Evolutionary conservation across 1,140 invertebrate genomes (phyloP), one percentile per base, ranked within the genome.

Genomic region (Brachionus calyciflorus): DNA sequence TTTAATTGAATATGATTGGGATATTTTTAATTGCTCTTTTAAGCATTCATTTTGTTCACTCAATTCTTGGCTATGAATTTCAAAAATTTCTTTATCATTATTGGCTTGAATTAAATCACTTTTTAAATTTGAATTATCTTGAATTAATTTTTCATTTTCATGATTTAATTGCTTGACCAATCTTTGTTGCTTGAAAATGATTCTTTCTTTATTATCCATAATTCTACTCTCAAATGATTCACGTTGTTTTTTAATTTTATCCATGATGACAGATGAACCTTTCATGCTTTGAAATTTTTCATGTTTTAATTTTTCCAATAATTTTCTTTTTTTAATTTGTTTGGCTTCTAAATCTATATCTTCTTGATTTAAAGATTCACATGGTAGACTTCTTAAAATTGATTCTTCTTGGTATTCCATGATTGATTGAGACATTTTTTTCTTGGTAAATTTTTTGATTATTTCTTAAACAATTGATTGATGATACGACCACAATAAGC

Each of bases 211-310:
- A 41, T 24, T 26, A 17, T 60, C 30, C 19, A 26, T 33, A 14
- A 60, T 10, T 60, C 30, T 33, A 37, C 19, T 65, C 14, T 65
- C 6, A n/a, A 19, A 21, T 41, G 60, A 65, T 44, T 65, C n/a
- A 0, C 60, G 1, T 41, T 65, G 60, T 41, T 65, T 41, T 1
- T 65, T 19, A 21, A 65, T 7, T 44, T 24, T 65, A 1, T 65
- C 37, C 19, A 65, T 21, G 10, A 65, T 41, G 1, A 37, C 6
- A 1, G 33, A 44, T 14, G 33, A 65, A 19, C 60, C 60, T 41
- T 65, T 65, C 60, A 65, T 65, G 12, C 19, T 41, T 44, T 41
- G 37, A 14, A 65, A 65, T 44, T 65, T 65, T 12, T 65, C 33
- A 10, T 65, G 17, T 41, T 65, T 65, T 2, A 65, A 19, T 24